Conservation (phyloP, 2,113 vertebrate species). For the Uropsilus gracilis region DNA sequence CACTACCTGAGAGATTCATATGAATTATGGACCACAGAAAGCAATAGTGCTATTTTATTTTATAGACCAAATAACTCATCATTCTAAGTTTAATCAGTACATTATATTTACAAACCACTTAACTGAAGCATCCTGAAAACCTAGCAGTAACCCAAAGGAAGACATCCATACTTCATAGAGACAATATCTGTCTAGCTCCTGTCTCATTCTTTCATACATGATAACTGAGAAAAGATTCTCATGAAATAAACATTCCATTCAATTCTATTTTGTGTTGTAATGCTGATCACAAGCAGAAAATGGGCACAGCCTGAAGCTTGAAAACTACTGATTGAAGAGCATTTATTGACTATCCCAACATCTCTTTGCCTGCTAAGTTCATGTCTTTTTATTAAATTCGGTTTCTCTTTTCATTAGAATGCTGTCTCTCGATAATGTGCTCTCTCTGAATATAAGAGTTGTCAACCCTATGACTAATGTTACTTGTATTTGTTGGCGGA, state of each 20-base stretch:
- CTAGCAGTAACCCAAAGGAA: background rate
- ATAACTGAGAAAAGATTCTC: background rate
- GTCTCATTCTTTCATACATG: background rate
- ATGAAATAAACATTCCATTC: background rate
- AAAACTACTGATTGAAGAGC: background rate
- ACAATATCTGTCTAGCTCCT: background rate
- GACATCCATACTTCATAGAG: background rate
- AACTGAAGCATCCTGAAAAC: background rate
- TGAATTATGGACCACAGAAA: background rate
- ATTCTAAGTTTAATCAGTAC: background rate
- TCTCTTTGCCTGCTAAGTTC: background rate
- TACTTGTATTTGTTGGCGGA: background rate
- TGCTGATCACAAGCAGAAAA: background rate
- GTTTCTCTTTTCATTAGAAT: background rate
- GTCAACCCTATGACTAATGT: background rate
- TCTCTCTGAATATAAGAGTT: conserved; percentile 19
- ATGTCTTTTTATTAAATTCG: background rate
- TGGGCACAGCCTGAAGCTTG: background rate
- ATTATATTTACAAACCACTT: background rate
- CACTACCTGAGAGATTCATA: background rate
- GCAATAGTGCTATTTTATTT: background rate
- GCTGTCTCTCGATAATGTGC: background rate
- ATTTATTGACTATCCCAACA: background rate
- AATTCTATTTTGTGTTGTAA: background rate
- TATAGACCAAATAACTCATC: background rate